Evolutionary conservation across 2,888 invertebrate genomes (phyloP), one percentile per base, ranked within the genome.

Genomic region (Trichogramma evanescens): DNA sequence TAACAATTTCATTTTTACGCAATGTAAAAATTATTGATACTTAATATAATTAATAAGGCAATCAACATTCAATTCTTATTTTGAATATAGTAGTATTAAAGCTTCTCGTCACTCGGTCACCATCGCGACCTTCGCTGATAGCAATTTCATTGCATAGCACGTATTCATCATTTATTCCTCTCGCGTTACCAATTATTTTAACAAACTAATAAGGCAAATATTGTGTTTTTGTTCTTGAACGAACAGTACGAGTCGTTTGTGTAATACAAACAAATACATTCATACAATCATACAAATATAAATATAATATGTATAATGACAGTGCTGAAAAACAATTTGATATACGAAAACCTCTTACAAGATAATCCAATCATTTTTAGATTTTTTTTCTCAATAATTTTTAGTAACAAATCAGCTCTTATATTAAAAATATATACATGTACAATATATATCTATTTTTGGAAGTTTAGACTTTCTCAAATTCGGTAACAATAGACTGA

Each of bases 201-300:
- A 26, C 26, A 54, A 62, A 62, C 59, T 62, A 62, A 56, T 62
- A 62, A 62, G 62, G 62, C 62, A 61, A 63, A 57, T 40, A 8
- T 44, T 43, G 54, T 26, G 26, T 26, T 26, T 55, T 63, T 58
- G 42, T 60, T 60, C 8, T 9, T n/a, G 13, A 52, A 50, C 52
- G 56, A 63, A 52, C 55, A 58, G 5, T 55, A 58, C 51, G 63
- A 63, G 48, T 50, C 56, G 10, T 60, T 58, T 39, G n/a, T 63
- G 56, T 43, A 58, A 57, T 58, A 60, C 57, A 52, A 55, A 63
- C 49, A 10, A 57, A 51, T 13, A 38, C 40, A 26, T 26, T 26
- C 26, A 26, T 26, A 26, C 26, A 26, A 26, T 26, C 26, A 26
- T 62, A 51, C 13, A 48, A 43, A 44, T 13, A 51, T 61, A 10